Base-by-base conservation (phyloP, 2,113 vertebrate genomes). In the Monarcha castaneiventris region DNA sequence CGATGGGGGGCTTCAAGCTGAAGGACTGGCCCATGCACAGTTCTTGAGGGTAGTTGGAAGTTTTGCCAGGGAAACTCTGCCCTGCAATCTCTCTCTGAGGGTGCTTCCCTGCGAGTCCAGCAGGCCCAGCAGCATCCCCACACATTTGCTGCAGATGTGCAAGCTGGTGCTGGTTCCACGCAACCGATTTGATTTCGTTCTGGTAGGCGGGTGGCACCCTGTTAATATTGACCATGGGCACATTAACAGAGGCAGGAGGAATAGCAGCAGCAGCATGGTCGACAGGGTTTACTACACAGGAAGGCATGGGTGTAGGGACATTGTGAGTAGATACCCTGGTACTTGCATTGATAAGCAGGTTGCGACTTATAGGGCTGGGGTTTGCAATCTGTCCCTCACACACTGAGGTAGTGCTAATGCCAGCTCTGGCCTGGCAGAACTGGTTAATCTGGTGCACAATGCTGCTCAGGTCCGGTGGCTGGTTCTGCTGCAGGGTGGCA, bases 311-410 rank as follows among this genome's bases (percentile, higher is more conserved):
- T 72, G 98, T 95, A 93, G 98, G 98, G 97, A 97, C 83, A 74
- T 98, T 98, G 97, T 99, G 99, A 98, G 99, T 98, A 61, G 99
- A 99, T 95, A 99, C 99, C 97, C 99, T 98, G 97, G 99, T 99
- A 98, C 99, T 99, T 97, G 99, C 99, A 97, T 99, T 99, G 97
- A 99, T 99, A 96, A 99, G 99, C 98, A 99, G 98, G 98, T 99
- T 99, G 94, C 99, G 99, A 98, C 99, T 99, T 97, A 99, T 99
- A 96, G 99, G 99, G 98, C 99, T 99, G 96, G 99, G 99, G 98
- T 99, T 99, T 97, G 99, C 99, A 48, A 99, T 99, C 98, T 99
- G 99, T 97, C 99, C 99, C 98, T 99, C 99, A 90, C 99, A 99
- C 95, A 99, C 98, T 97, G 99, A 99, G 97, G 99, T 99, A 98